These are phyloP conservation scores for Helarctos malayanus DNA, from an alignment of 2,797 vertebrate species.

Conservation along the genomic window DNA sequence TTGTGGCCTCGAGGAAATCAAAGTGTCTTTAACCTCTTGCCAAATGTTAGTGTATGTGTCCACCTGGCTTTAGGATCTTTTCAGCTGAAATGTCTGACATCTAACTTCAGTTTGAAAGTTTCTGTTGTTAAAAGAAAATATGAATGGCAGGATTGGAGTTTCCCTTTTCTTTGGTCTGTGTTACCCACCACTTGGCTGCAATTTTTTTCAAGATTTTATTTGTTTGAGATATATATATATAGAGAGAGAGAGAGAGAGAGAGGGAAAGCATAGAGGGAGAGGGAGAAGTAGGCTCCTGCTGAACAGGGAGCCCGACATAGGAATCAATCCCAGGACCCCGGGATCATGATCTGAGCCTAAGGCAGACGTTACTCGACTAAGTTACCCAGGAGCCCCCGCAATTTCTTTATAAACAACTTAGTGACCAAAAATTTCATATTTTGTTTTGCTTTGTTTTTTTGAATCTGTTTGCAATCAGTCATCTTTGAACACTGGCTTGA, in stretches of 20 bases:
- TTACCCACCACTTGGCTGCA: not conserved
- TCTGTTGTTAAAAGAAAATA: not conserved
- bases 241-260: too few species aligned
- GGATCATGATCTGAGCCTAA: not conserved
- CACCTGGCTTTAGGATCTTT: not conserved
- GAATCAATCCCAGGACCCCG: not conserved
- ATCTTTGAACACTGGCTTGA: not conserved
- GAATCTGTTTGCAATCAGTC: not conserved
- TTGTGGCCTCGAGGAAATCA: not conserved
- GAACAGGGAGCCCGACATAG: not conserved
- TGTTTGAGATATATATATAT: too few species aligned
- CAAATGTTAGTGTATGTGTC: not conserved
- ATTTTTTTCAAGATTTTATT: not conserved
- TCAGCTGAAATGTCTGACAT: not conserved
- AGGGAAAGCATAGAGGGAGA: not conserved
- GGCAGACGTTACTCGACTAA: not conserved
- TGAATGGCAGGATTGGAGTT: not conserved
- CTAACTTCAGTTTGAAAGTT: not conserved
- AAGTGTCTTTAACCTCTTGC: not conserved
- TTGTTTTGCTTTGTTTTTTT: not conserved
- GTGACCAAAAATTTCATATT: not conserved
- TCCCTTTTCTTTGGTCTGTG: not conserved
- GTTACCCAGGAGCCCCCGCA: accelerated
- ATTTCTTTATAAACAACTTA: not conserved
- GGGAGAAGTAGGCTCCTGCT: not conserved